A percentile compares a stretch with the other conserved stretches of the same genome.
phyloP scores from a whole-genome alignment of 2,888 invertebrate genomes.

The Esperia sulphurella region DNA sequence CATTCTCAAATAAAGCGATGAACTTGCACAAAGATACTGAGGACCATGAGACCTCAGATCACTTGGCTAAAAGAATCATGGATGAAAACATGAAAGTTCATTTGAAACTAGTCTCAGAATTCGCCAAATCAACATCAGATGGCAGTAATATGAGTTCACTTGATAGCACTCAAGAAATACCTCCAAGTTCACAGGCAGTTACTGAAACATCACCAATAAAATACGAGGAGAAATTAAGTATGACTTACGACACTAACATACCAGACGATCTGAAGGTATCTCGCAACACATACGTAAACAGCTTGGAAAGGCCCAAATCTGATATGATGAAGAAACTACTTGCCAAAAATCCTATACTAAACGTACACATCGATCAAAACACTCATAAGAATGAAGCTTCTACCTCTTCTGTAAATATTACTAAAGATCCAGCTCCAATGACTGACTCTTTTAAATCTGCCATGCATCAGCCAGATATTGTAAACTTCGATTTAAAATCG shows the following conservation, averaged over 20 bases:
- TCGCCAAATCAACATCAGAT: constrained; percentile 71
- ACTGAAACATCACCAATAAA: constrained; percentile 44
- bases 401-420: constrained; percentile 36
- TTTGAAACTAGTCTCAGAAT: constrained; percentile 69
- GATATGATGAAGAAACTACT: constrained; percentile 80
- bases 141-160: constrained; percentile 66
- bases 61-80: constrained; percentile 67
- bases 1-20: constrained; percentile 38
- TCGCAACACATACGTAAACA: constrained; percentile 78
- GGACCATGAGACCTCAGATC: constrained; percentile 65
- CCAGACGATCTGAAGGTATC: constrained; percentile 83
- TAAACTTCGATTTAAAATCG: constrained; percentile 68
- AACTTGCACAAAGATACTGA: constrained; percentile 46
- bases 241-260: constrained; percentile 79
- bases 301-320: constrained; percentile 81
- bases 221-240: constrained; percentile 64
- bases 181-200: constrained; percentile 23
- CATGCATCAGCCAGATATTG: constrained; percentile 72
- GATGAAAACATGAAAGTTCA: constrained; percentile 73
- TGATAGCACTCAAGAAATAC: constrained; percentile 53
- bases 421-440: constrained; percentile 41
- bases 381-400: constrained; percentile 43
- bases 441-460: constrained; percentile 66
- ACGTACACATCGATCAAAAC: constrained; percentile 63
- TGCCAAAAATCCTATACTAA: constrained; percentile 72